These are phyloP conservation scores for Nysson spinosus DNA, from an alignment of 2,888 invertebrate genomes.

Conservation along the genomic window DNA sequence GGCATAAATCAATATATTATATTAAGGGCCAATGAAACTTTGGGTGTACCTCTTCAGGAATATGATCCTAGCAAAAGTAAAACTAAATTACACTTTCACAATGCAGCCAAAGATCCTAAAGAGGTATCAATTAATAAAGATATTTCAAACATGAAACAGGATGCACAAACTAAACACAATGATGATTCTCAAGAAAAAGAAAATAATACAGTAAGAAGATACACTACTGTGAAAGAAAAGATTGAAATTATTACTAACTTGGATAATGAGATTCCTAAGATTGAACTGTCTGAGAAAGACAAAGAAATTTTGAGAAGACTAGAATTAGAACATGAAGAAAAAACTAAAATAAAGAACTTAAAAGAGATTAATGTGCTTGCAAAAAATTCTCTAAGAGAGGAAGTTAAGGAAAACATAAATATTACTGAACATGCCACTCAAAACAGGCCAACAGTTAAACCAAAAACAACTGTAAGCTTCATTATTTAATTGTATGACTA, in stretches of 20 bases:
- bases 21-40: slow-evolving; percentile 62
- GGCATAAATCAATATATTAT: slow-evolving; percentile 83
- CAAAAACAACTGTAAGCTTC: slow-evolving; percentile 67
- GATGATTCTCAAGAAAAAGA: slow-evolving; percentile 4
- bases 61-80: slow-evolving; percentile 7
- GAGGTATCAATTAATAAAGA: slow-evolving; percentile 50
- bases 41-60: slow-evolving; percentile 44
- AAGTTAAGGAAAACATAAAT: slow-evolving; percentile 14
- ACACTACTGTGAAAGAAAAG: slow-evolving; percentile 74
- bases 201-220: slow-evolving; percentile 56
- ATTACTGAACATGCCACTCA: slow-evolving; percentile 24
- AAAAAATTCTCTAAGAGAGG: background rate
- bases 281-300: slow-evolving; percentile 78
- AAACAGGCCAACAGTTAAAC: slow-evolving; percentile 62
- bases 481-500: background rate
- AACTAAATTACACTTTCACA: slow-evolving; percentile 60
- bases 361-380: background rate
- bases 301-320: slow-evolving; percentile 78
- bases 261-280: slow-evolving; percentile 73
- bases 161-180: background rate
- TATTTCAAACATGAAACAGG: background rate
- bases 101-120: slow-evolving; percentile 72
- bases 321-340: slow-evolving; percentile 78
- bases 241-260: slow-evolving; percentile 67
- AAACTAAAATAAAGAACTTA: slow-evolving; percentile 37